A percentile compares a stretch with the other conserved stretches of the same genome.
phyloP scores from a whole-genome alignment of 2,888 invertebrate genomes.

The Cheilosia urbana region DNA sequence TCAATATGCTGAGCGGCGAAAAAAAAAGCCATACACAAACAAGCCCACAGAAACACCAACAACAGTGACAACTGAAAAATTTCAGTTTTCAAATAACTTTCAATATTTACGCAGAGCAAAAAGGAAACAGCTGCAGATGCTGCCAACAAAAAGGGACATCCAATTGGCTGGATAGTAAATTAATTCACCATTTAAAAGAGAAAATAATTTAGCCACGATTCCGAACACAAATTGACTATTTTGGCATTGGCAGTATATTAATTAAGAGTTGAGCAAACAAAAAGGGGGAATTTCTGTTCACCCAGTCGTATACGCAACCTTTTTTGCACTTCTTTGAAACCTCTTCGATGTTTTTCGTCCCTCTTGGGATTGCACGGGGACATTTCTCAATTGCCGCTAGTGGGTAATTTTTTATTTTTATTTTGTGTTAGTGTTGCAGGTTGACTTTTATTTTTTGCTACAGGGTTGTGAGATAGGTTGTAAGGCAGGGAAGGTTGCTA shows the following conservation, averaged over 20 bases:
- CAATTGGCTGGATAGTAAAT: conserved; percentile 52
- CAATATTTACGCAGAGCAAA: conserved; percentile 23
- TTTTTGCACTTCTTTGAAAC: conserved; percentile 8
- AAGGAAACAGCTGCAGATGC: conserved; percentile 14
- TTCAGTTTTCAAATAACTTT: conserved; percentile 29
- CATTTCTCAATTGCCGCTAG: background rate
- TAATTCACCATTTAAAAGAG: conserved; percentile 44
- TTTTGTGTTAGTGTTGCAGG: no score
- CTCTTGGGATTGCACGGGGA: background rate
- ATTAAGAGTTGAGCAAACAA: conserved; percentile 16
- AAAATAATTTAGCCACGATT: conserved; percentile 32
- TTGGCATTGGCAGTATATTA: conserved; percentile 14
- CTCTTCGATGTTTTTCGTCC: conserved; percentile 5
- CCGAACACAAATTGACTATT: conserved; percentile 24
- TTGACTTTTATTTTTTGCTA: no score
- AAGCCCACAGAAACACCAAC: conserved; percentile 8
- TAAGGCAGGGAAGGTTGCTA: no score
- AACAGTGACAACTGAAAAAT: conserved; percentile 27
- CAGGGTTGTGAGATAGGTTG: no score
- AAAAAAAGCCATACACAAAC: background rate
- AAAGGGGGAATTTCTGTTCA: conserved; percentile 12
- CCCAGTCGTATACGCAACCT: conserved; percentile 42
- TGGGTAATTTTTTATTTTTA: no score
- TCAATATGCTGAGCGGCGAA: background rate
- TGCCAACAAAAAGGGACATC: conserved; percentile 23